phyloP scores from a whole-genome alignment of 2,888 invertebrate genomes.

The Anthoptus insignis region DNA sequence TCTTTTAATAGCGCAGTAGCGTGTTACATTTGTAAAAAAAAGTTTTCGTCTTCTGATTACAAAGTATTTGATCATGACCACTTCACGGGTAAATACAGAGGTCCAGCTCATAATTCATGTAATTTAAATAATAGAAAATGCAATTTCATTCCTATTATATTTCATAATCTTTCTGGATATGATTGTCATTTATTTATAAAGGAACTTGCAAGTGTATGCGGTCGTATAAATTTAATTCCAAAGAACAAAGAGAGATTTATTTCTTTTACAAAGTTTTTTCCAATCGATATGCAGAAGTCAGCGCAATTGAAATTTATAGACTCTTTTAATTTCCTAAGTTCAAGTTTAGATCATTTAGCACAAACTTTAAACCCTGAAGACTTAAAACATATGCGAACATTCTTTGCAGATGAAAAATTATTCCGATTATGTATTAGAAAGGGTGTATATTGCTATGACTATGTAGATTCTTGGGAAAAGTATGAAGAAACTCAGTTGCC shows the following conservation, averaged over 20 bases:
- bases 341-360: constrained; percentile 29
- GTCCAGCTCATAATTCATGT: constrained; percentile 33
- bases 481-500: constrained; percentile 6
- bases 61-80: constrained; percentile 16
- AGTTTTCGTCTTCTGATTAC: constrained; percentile 5
- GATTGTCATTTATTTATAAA: constrained; percentile 24
- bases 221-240: constrained; percentile 21
- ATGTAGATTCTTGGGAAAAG: constrained; percentile 5
- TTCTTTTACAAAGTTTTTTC: constrained; percentile 15
- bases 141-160: constrained; percentile 48
- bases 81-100: constrained; percentile 18
- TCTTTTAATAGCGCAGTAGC: constrained; percentile 4
- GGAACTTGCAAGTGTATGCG: constrained; percentile 16
- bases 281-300: constrained; percentile 1
- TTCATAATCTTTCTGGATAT: constrained; percentile 35
- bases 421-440: constrained; percentile 42
- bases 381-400: constrained; percentile 6
- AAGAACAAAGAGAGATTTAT: constrained; percentile 10
- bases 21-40: constrained; percentile 15
- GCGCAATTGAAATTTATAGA: constrained; percentile 36
- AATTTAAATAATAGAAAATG: constrained; percentile 43
- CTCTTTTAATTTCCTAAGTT: constrained; percentile 23
- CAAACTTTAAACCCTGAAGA: constrained; percentile 15
- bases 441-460: constrained; percentile 36
- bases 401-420: constrained; percentile 37